Conservation (phyloP, 2,797 vertebrate genomes). For the Thamnophis elegans region DNA sequence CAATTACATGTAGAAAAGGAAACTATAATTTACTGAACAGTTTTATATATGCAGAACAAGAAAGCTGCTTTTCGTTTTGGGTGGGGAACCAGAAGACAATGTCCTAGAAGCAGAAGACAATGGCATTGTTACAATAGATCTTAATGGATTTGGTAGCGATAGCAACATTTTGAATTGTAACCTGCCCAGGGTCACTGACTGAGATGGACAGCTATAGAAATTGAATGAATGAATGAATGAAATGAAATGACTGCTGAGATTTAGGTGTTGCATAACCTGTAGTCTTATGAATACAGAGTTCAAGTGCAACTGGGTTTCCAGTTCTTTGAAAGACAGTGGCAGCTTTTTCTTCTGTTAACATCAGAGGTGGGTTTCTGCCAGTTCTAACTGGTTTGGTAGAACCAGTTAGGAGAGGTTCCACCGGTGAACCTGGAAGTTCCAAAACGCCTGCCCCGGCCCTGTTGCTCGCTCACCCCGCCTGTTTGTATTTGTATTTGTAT, state of each 20-base stretch:
- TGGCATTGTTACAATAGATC: neutral
- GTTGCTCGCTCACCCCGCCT: too few relatives aligned
- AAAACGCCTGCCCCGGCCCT: too few relatives aligned
- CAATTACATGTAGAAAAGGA: constrained; percentile 2
- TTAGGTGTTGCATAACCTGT: neutral
- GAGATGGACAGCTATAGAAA: neutral
- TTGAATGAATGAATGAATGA: neutral
- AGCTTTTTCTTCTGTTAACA: neutral
- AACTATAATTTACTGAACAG: constrained; percentile 10
- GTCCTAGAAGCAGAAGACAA: neutral
- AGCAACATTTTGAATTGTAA: neutral
- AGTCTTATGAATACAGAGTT: neutral
- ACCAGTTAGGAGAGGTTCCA: too few relatives aligned
- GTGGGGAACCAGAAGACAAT: neutral
- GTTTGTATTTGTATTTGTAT: too few relatives aligned
- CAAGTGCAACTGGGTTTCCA: neutral
- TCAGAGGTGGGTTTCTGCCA: neutral
- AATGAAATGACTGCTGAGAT: neutral
- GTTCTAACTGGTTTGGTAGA: too few relatives aligned
- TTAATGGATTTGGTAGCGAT: neutral
- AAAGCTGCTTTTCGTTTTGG: neutral
- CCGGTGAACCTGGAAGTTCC: too few relatives aligned
- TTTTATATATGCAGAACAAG: neutral
- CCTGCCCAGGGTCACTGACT: neutral
- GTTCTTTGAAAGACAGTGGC: neutral